These are phyloP conservation scores for Drosophila albomicans DNA, from an alignment of 1,140 invertebrate genomes.

Conservation along the genomic window DNA sequence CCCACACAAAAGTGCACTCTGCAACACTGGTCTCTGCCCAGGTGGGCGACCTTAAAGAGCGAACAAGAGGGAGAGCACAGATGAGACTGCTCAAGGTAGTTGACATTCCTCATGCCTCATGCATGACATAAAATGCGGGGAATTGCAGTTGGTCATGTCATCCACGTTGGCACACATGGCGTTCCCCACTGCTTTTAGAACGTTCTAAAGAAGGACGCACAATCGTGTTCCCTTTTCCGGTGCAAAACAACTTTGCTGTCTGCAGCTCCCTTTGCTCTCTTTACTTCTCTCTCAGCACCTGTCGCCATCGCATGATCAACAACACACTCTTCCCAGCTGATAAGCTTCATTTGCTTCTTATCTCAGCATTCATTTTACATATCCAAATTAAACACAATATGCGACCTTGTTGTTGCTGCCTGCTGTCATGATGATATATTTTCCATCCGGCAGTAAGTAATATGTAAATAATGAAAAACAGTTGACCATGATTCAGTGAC, in stretches of 20 bases:
- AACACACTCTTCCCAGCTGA: slow-evolving; percentile 4
- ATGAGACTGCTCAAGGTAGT: slow-evolving; percentile 68
- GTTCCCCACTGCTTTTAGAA: no score
- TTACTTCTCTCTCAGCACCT: not conserved
- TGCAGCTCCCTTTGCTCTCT: slow-evolving; percentile 3
- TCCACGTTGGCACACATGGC: no score
- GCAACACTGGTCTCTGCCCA: slow-evolving; percentile 61
- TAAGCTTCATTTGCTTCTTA: slow-evolving; percentile 4
- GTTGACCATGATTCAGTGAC: slow-evolving; percentile 23
- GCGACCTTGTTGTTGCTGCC: slow-evolving; percentile 3
- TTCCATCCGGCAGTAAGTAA: not conserved
- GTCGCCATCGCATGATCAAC: slow-evolving; percentile 56
- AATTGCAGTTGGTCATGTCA: no score
- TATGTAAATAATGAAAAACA: slow-evolving; percentile 1
- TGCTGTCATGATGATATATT: slow-evolving; percentile 7
- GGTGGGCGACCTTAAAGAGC: slow-evolving; percentile 55
- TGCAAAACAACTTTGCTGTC: no score
- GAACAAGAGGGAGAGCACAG: slow-evolving; percentile 15
- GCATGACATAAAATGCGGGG: no score
- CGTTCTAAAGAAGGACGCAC: no score
- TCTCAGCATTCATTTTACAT: slow-evolving; percentile 11
- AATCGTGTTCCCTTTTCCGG: no score
- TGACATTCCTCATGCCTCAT: slow-evolving; percentile 51
- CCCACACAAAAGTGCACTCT: slow-evolving; percentile 55
- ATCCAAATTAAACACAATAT: slow-evolving; percentile 10